phyloP scores from a whole-genome alignment of 2,797 vertebrate species.

The Distichodus sexfasciatus region DNA sequence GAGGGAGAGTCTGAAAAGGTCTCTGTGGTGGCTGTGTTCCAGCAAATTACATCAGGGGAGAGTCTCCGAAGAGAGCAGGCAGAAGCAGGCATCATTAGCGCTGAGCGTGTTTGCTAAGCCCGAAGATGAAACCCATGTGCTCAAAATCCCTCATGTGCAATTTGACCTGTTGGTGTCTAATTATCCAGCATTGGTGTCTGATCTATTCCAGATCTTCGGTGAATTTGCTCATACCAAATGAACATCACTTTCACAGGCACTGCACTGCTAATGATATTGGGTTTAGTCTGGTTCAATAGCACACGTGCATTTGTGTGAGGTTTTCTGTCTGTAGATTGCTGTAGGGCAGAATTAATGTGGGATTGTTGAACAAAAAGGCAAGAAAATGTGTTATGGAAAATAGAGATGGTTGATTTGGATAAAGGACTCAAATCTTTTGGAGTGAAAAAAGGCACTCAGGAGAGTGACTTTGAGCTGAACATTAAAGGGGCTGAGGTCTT shows the following conservation, averaged over 20 bases:
- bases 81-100: conserved; percentile 49
- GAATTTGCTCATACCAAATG: conserved; percentile 33
- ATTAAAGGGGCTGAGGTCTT: too few species aligned
- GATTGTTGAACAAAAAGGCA: too few species aligned
- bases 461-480: too few species aligned
- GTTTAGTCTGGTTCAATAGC: too few species aligned
- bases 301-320: too few species aligned
- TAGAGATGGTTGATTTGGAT: too few species aligned
- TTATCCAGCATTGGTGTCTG: conserved; percentile 35
- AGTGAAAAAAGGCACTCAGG: too few species aligned
- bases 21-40: conserved; percentile 57
- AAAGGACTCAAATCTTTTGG: too few species aligned
- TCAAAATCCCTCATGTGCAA: conserved; percentile 44
- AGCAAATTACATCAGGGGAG: conserved; percentile 52
- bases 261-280: conserved; percentile 2
- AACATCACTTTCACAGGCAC: conserved; percentile 18
- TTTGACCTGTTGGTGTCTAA: conserved; percentile 50
- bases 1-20: conserved; percentile 33
- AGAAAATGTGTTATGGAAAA: too few species aligned
- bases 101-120: conserved; percentile 46
- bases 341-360: too few species aligned
- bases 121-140: conserved; percentile 35
- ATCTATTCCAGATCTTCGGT: conserved; percentile 41
- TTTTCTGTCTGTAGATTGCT: too few species aligned
- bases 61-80: conserved; percentile 35